These are phyloP conservation scores for Madoqua kirkii DNA, from an alignment of 2,113 vertebrate genomes.

Conservation along the genomic window DNA sequence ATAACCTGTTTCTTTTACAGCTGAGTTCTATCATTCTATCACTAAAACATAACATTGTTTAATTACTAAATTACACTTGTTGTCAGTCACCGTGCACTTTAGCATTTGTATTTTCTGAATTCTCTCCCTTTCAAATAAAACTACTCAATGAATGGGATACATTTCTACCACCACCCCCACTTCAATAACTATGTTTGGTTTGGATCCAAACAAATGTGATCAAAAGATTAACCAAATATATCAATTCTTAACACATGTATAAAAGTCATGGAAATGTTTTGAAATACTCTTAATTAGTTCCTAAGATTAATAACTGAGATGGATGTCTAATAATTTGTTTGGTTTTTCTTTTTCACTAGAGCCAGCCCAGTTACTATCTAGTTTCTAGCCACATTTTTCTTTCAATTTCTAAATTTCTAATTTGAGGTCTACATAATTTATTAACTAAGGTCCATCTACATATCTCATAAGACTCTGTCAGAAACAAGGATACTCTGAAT, in stretches of 20 bases:
- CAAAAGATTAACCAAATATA: background rate
- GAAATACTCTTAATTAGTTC: background rate
- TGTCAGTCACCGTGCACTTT: background rate
- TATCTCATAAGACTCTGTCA: background rate
- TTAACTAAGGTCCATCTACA: background rate
- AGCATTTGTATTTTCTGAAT: background rate
- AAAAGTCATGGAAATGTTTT: background rate
- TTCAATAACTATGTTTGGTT: background rate
- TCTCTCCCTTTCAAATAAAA: conserved; percentile 9
- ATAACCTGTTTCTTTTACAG: background rate
- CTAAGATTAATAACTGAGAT: background rate
- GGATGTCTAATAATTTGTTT: background rate
- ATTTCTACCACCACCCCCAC: background rate
- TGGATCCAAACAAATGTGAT: background rate
- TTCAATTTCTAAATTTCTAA: background rate
- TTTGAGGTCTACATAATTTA: background rate
- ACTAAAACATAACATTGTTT: background rate
- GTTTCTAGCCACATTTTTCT: background rate
- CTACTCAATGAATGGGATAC: background rate
- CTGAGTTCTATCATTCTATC: background rate
- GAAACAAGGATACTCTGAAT: background rate
- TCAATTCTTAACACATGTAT: background rate
- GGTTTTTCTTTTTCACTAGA: background rate
- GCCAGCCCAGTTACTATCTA: background rate
- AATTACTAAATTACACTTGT: conserved; percentile 1